These are phyloP conservation scores for Xyrauchen texanus DNA, from an alignment of 2,113 vertebrate genomes.

Conservation along the genomic window DNA sequence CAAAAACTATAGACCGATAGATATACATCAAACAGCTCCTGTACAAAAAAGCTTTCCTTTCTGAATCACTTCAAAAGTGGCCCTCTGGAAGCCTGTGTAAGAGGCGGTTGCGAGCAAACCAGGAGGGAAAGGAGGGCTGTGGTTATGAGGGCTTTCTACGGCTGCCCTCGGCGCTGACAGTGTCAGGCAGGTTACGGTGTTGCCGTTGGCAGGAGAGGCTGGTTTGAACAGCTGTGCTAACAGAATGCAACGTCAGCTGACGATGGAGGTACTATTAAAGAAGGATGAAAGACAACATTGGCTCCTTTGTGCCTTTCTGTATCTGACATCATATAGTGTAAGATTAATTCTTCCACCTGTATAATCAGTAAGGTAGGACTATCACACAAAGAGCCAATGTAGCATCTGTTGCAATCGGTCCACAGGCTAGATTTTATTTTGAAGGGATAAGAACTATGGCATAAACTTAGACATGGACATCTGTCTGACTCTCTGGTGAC, in stretches of 20 bases:
- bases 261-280: slow-evolving; percentile 1
- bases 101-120: neutral
- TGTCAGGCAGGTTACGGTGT: slow-evolving; percentile 12
- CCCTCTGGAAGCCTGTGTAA: neutral
- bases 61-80: slow-evolving; percentile 37
- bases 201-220: neutral
- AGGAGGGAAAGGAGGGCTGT: neutral
- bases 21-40: slow-evolving; percentile 53
- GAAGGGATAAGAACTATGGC: neutral
- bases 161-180: slow-evolving; percentile 7
- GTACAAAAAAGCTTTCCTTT: slow-evolving; percentile 34
- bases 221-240: slow-evolving; percentile 39
- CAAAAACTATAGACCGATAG: slow-evolving; percentile 45
- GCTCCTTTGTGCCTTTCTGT: neutral
- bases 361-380: slow-evolving; percentile 18
- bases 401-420: neutral
- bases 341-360: slow-evolving; percentile 3
- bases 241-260: neutral
- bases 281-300: slow-evolving; percentile 21
- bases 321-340: neutral
- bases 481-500: neutral
- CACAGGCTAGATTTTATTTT: neutral
- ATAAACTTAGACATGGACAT: neutral
- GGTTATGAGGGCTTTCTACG: slow-evolving; percentile 15
- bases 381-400: slow-evolving; percentile 3